Percentiles rank a stretch among this genome's conserved stretches.
Evolutionary conservation across 2,113 vertebrate genomes (phyloP).

Genomic region (Tragelaphus buxtoni): DNA sequence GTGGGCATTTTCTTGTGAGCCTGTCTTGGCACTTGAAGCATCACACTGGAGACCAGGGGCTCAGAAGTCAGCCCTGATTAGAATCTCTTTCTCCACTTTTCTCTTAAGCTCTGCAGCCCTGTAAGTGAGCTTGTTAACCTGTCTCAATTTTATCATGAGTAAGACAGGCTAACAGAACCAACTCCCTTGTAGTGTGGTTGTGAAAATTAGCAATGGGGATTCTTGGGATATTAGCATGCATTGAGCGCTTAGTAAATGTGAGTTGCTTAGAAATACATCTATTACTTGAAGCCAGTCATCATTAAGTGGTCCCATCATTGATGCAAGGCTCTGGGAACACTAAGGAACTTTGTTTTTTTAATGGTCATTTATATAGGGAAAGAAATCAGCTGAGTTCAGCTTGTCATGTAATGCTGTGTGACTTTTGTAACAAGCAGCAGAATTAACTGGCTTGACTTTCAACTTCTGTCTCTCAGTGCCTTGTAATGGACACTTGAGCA

Average conservation of each 20-base stretch:
- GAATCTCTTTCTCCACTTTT: not conserved
- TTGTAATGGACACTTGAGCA: not conserved
- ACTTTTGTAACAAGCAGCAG: not conserved
- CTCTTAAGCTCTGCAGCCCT: not conserved
- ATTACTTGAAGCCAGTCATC: not conserved
- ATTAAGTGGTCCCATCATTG: not conserved
- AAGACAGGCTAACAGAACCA: not conserved
- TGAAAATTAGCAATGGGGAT: not conserved
- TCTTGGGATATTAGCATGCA: not conserved
- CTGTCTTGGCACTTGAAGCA: not conserved
- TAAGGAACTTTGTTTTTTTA: not conserved
- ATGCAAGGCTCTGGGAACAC: not conserved
- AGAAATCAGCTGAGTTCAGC: not conserved
- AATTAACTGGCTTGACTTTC: not conserved
- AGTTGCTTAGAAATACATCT: not conserved
- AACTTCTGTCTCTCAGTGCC: not conserved
- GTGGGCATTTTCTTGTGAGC: not conserved
- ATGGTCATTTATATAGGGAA: not conserved
- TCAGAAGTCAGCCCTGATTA: not conserved
- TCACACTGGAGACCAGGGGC: not conserved
- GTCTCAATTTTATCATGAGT: not conserved
- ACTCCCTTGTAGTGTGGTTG: not conserved
- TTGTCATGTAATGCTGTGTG: not conserved
- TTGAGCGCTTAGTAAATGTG: not conserved
- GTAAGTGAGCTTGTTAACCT: not conserved